These are phyloP conservation scores for Neotragus moschatus DNA, from an alignment of 2,113 vertebrate genomes.

Conservation along the genomic window DNA sequence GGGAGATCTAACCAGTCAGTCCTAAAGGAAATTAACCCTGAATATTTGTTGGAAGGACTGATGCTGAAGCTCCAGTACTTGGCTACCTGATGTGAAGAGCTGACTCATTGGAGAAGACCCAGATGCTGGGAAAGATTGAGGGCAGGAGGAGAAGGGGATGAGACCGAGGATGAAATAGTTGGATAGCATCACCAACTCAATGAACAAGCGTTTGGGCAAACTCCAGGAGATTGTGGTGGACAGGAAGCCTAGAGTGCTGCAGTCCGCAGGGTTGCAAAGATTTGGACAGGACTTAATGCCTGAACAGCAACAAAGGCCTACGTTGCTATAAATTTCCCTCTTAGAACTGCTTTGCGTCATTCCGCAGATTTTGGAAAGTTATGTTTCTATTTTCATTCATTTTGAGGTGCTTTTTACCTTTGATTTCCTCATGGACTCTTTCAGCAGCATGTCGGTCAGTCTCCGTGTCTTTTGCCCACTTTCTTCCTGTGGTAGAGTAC, in stretches of 20 bases:
- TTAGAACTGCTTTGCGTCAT: background rate
- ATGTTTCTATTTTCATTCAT: background rate
- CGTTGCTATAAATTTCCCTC: background rate
- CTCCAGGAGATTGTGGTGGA: background rate
- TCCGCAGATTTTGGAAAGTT: background rate
- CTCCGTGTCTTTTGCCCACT: background rate
- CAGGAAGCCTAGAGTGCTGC: background rate
- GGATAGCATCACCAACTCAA: background rate
- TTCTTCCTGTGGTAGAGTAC: background rate
- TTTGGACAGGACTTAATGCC: background rate
- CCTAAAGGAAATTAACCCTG: background rate
- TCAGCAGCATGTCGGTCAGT: background rate
- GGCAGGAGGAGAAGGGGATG: background rate
- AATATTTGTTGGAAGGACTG: background rate
- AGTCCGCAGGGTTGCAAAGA: background rate
- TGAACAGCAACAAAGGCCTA: background rate
- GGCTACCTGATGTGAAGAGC: background rate
- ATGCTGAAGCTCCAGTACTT: background rate
- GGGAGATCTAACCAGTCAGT: background rate
- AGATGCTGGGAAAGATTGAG: background rate
- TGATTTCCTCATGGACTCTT: background rate
- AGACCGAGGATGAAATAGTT: background rate
- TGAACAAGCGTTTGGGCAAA: background rate
- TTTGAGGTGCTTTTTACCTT: background rate
- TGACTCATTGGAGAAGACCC: background rate